These are phyloP conservation scores for Bambusicola thoracicus DNA, from an alignment of 2,113 vertebrate species.

Conservation along the genomic window DNA sequence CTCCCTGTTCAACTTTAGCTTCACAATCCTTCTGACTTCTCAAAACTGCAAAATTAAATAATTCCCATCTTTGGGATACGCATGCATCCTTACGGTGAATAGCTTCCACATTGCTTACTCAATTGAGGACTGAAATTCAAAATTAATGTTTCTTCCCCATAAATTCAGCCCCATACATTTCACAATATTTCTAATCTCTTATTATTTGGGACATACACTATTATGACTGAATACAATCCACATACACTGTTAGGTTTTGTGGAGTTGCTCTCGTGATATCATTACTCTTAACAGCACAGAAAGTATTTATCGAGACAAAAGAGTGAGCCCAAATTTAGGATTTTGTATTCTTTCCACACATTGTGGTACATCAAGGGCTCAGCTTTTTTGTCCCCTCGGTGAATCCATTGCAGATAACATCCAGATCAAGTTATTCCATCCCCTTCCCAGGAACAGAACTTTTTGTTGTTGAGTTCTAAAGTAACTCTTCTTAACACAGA, in stretches of 20 bases:
- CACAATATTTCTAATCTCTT: neutral
- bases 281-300: neutral
- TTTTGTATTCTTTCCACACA: neutral
- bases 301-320: neutral
- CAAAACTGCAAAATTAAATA: neutral
- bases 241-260: neutral
- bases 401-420: neutral
- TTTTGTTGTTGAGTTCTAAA: neutral
- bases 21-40: neutral
- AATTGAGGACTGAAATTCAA: neutral
- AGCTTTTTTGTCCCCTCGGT: neutral
- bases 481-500: neutral
- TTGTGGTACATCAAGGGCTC: neutral
- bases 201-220: neutral
- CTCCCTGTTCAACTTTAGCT: neutral
- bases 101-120: neutral
- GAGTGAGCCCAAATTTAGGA: neutral
- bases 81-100: neutral
- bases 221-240: neutral
- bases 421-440: neutral
- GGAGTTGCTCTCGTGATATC: neutral
- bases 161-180: neutral
- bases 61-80: neutral
- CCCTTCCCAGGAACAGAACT: neutral
- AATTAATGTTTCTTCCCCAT: neutral